Percentiles rank a stretch among this genome's conserved stretches.
Evolutionary conservation across 2,113 vertebrate species (phyloP).

Genomic region (Catharus bicknelli): DNA sequence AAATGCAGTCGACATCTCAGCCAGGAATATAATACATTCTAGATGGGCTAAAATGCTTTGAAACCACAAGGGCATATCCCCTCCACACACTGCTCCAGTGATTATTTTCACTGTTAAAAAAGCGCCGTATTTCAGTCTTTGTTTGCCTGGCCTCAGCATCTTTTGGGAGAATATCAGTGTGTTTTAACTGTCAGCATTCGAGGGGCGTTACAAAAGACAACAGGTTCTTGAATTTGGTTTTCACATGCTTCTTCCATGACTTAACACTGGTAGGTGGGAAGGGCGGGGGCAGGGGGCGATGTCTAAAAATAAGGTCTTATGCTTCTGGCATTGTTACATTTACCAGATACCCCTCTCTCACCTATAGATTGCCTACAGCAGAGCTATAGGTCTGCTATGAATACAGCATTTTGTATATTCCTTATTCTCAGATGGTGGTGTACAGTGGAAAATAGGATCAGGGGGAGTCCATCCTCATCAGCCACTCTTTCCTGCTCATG

Average conservation of each 20-base stretch:
- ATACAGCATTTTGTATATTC: neutral
- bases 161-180: neutral
- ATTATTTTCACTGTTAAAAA: neutral
- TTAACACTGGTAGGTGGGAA: neutral
- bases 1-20: neutral
- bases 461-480: neutral
- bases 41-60: neutral
- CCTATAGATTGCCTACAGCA: neutral
- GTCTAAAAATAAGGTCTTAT: neutral
- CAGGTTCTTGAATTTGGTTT: neutral
- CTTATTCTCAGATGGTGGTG: neutral
- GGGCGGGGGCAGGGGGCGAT: too few relatives aligned
- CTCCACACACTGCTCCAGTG: rapidly evolving
- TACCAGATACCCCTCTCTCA: neutral
- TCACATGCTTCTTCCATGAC: neutral
- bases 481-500: neutral
- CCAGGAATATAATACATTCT: neutral
- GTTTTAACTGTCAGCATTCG: neutral
- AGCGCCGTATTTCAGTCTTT: neutral
- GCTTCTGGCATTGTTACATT: neutral
- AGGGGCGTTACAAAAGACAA: neutral
- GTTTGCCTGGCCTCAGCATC: neutral
- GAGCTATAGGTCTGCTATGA: neutral
- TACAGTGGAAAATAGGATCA: neutral
- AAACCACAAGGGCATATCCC: neutral